A percentile compares a stretch with the other conserved stretches of the same genome.
These are phyloP conservation scores for Enteromius treurensis DNA, from an alignment of 2,797 vertebrate genomes.

Conservation along the genomic window DNA sequence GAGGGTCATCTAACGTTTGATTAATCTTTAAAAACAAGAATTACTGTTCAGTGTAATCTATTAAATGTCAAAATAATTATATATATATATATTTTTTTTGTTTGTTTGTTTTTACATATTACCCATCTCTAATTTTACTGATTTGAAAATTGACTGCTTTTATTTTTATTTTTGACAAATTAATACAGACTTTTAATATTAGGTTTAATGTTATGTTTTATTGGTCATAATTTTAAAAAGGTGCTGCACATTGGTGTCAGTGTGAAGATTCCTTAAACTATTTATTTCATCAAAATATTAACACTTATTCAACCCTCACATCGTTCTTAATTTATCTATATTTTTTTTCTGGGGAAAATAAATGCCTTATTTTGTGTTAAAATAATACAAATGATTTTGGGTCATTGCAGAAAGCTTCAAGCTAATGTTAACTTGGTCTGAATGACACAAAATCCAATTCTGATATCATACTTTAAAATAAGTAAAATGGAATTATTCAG, in stretches of 20 bases:
- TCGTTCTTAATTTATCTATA: not conserved
- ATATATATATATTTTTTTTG: too few relatives aligned
- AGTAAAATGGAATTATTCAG: conserved; percentile 3
- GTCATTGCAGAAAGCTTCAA: not conserved
- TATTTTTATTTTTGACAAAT: not conserved
- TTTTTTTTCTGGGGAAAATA: too few relatives aligned
- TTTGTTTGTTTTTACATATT: not conserved
- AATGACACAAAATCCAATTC: not conserved
- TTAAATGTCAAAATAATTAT: not conserved
- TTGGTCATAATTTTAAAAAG: not conserved
- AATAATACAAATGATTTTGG: not conserved
- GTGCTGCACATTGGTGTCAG: not conserved
- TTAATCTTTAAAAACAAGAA: not conserved
- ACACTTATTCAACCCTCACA: not conserved
- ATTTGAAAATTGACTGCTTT: not conserved
- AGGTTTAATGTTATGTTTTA: not conserved
- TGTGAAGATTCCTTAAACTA: not conserved
- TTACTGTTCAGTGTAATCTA: not conserved
- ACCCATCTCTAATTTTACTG: not conserved
- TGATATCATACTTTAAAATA: not conserved
- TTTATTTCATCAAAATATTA: not conserved
- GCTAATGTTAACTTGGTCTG: not conserved
- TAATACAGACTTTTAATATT: not conserved
- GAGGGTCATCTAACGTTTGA: not conserved
- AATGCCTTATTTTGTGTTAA: too few relatives aligned